phyloP scores from a whole-genome alignment of 1,140 invertebrate species.

The Rhizoglyphus robini region DNA sequence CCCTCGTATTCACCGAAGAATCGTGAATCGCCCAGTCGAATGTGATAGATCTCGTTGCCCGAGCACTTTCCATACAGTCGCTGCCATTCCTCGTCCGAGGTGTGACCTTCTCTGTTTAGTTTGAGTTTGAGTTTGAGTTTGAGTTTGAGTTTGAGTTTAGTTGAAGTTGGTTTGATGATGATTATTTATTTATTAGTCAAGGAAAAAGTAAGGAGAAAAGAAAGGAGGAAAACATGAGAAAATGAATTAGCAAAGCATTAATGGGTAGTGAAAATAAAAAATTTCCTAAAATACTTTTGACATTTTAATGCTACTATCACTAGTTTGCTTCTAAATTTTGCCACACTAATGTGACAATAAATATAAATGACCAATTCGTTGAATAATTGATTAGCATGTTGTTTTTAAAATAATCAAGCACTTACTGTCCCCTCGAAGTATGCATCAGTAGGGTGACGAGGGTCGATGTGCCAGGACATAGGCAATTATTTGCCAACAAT shows the following conservation, averaged over 20 bases:
- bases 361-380: conserved; percentile 12
- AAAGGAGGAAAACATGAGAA: conserved; percentile 9
- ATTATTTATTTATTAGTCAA: too few relatives aligned
- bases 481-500: conserved; percentile 88
- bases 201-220: neutral
- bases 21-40: conserved; percentile 77
- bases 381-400: neutral
- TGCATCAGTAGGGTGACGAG: conserved; percentile 85
- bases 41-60: conserved; percentile 98
- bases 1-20: conserved; percentile 97
- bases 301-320: neutral
- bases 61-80: conserved; percentile 89
- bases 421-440: conserved; percentile 89
- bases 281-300: neutral
- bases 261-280: neutral
- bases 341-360: too few relatives aligned
- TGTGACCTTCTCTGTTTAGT: conserved; percentile 72
- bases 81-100: conserved; percentile 89
- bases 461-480: conserved; percentile 90
- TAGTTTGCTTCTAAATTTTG: too few relatives aligned
- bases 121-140: too few relatives aligned
- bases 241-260: neutral
- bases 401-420: conserved; percentile 28
- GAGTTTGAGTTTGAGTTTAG: too few relatives aligned
- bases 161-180: too few relatives aligned